Base-by-base conservation (phyloP, 2,797 vertebrate species). In the Oryzias sinensis region DNA sequence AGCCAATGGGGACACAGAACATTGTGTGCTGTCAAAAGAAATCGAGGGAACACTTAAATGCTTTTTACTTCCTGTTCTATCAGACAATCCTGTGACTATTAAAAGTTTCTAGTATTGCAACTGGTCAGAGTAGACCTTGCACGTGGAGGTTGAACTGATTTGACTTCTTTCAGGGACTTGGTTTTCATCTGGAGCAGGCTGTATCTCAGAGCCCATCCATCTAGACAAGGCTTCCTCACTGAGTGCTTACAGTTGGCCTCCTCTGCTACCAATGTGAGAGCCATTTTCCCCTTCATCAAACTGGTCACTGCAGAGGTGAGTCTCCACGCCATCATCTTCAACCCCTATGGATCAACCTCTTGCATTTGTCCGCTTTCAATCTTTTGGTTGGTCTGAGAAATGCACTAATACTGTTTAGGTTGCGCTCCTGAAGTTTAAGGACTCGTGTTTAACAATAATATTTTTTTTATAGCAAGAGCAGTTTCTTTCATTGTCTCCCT, bases 251-350 rank as follows among this genome's bases (percentile, higher is more conserved):
- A 93, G 64, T 89, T 99, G 74, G 91, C 96, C 65, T 91, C 92
- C 72, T 93, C 93, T 77, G 94, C 94, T 61, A 94, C 93, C 59
- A 99, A 98, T 69, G 82, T 96, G 75, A 94, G 94, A 91, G 94
- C 94, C 52, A 94, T 99, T 84, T 99, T 99, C 79, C 96, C 96
- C 79, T 98, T 99, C 90, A 97, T 99, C 91, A 99, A 99, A 88
- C 91, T 96, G 71, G 94, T 98, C 87, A 93, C 91, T 65, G 87
- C 93, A 87, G 97, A 98, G 93, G 97, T 99, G 86, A 5, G 18
- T 44, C 5, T 43, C 5, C 17, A 44, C 45, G 46, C 15, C 18
- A 5, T 37, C 5, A 13, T 53, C 2, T 52, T 49, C 16, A 1
- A 0, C 25, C 29, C 17, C 1, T 48, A 25, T 14, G 27, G 18